Percentiles rank a stretch among this genome's conserved stretches.
phyloP scores from a whole-genome alignment of 2,888 invertebrate genomes.

The Rhorus exstirpatorius region DNA sequence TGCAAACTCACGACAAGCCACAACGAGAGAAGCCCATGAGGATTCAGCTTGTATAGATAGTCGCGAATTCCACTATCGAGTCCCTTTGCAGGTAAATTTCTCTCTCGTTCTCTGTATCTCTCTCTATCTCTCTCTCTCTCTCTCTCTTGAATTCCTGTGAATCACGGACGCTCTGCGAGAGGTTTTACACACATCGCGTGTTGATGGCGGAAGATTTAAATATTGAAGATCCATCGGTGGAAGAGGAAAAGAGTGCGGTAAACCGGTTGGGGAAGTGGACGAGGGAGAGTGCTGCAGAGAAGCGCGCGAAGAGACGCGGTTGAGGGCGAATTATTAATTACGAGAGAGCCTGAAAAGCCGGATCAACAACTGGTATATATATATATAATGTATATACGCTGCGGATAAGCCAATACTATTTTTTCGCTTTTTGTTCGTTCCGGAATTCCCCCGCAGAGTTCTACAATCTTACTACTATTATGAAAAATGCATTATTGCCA shows the following conservation, averaged over 20 bases:
- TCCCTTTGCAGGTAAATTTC: constrained; percentile 16
- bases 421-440: not conserved
- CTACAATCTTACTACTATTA: not conserved
- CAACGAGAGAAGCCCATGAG: not conserved
- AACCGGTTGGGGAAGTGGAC: constrained; percentile 27
- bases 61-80: constrained; percentile 24
- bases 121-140: not conserved
- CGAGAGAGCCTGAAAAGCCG: constrained; percentile 33
- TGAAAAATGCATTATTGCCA: too few species aligned
- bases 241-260: not conserved
- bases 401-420: not conserved
- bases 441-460: not conserved
- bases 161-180: constrained; percentile 16
- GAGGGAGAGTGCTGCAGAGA: not conserved
- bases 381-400: not conserved
- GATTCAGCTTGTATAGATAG: constrained; percentile 6
- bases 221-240: constrained; percentile 16
- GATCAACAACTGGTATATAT: not conserved
- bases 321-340: constrained; percentile 42
- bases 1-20: not conserved
- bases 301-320: not conserved
- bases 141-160: constrained; percentile 19
- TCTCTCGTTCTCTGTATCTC: not conserved
- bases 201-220: constrained; percentile 14
- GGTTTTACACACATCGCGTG: constrained; percentile 3